phyloP scores from a whole-genome alignment of 2,888 invertebrate species.

The Adelognathus sp. region DNA sequence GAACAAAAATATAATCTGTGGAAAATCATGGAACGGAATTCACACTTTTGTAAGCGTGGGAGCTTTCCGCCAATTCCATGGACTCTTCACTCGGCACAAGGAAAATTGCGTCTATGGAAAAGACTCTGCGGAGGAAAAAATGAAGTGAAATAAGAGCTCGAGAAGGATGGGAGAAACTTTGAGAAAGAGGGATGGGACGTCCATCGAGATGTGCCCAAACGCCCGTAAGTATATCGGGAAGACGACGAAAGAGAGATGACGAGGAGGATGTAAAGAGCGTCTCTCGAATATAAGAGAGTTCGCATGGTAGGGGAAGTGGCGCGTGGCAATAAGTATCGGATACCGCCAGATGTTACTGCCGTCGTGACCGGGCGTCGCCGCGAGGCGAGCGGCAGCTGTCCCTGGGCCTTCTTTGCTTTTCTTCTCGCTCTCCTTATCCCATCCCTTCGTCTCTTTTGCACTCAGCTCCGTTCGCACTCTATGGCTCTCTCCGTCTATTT shows the following conservation, averaged over 20 bases:
- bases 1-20: neutral
- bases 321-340: constrained; percentile 75
- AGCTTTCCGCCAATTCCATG: neutral
- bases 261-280: constrained; percentile 13
- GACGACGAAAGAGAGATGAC: neutral
- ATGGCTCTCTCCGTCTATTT: constrained; percentile 18
- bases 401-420: constrained; percentile 54
- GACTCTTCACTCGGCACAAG: neutral
- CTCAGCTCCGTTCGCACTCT: constrained; percentile 49
- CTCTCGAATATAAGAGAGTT: neutral
- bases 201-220: neutral
- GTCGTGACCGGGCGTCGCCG: constrained; percentile 70
- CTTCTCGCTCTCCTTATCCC: constrained; percentile 33
- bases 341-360: constrained; percentile 62
- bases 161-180: neutral
- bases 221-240: neutral
- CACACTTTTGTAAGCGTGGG: neutral
- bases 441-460: constrained; percentile 64
- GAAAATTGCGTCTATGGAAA: neutral
- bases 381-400: constrained; percentile 60
- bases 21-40: neutral
- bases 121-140: neutral
- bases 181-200: neutral
- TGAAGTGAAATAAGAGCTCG: neutral
- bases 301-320: constrained; percentile 67